Base-by-base conservation (phyloP, 2,113 vertebrate species). In the Peromyscus polionotus region DNA sequence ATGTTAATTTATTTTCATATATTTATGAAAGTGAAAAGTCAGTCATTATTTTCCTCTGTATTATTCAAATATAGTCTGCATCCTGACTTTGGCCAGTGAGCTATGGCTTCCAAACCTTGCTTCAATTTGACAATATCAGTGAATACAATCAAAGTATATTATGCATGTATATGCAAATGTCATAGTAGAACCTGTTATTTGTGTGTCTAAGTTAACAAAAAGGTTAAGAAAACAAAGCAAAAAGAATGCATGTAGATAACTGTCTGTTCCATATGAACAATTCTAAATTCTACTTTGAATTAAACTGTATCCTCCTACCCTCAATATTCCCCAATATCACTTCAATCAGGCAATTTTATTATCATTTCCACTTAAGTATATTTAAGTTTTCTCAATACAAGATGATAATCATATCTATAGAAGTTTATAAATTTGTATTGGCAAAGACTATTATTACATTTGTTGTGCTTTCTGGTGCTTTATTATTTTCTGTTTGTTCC, bases 241-340 rank as follows among this genome's bases (percentile, higher is more conserved):
- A 75, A 42, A 75, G 39, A 75, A 42, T 73, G 72, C 26, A 39
- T 24, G 10, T 45, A 26, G 22, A 45, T 26, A 75, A 42, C n/a
- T 75, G 33, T n/a, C 36, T n/a, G 72, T 75, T 75, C 19, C n/a
- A 24, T 42, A 42, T 11, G 9, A 75, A 45, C 11, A 75, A 45
- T 75, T 42, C 22, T 36, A 89, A 54, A 51, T 75, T 51, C 5
- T 45, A 57, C 33, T 88, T 81, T 6, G 45, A 81, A 33, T 48
- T 92, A 42, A 42, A 33, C 22, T 59, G 8, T 11, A 39, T 86
- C 33, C 3, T 16, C 2, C 31, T 68, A 31, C 20, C 16, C 11
- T 87, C n/a, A 72, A 42, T 70, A 88, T 89, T 88, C 79, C 68
- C 65, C 51, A 80, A n/a, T 67, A 75, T 92, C 88, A 79, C 5